A percentile compares a stretch with the other conserved stretches of the same genome.
Evolutionary conservation across 2,113 vertebrate species (phyloP).

Genomic region (Psilopsiagon aymara): DNA sequence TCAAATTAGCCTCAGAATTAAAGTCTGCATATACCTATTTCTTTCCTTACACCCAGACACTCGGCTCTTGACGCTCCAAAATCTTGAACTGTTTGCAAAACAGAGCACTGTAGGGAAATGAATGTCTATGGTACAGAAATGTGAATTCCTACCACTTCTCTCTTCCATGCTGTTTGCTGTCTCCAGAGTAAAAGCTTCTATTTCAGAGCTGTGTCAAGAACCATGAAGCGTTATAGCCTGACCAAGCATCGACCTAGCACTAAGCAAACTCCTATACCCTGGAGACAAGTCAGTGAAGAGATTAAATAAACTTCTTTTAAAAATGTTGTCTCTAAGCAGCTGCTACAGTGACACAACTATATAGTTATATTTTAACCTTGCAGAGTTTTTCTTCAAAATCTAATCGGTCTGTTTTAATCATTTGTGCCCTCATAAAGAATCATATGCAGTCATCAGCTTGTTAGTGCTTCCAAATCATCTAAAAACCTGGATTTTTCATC

Average conservation of each 20-base stretch:
- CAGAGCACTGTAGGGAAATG: neutral
- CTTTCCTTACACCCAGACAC: neutral
- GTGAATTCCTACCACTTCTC: neutral
- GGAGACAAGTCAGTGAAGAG: constrained; percentile 39
- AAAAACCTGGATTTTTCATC: neutral
- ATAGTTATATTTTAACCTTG: neutral
- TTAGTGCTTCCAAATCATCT: neutral
- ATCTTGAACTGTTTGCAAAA: neutral
- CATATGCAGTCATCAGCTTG: neutral
- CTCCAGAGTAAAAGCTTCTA: constrained; percentile 68
- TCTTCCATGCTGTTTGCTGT: constrained; percentile 33
- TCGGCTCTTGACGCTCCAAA: neutral
- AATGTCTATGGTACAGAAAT: neutral
- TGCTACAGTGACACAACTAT: neutral
- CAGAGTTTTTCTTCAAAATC: neutral
- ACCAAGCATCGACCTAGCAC: constrained; percentile 66
- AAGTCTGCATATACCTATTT: neutral
- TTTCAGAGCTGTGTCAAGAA: constrained; percentile 70
- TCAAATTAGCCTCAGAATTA: constrained; percentile 15
- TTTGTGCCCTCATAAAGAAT: neutral
- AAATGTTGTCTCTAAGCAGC: neutral
- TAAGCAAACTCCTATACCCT: constrained; percentile 53
- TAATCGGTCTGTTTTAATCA: neutral
- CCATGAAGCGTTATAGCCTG: constrained; percentile 63
- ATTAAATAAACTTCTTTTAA: constrained; percentile 30